A percentile compares a stretch with the other conserved stretches of the same genome.
phyloP scores from a whole-genome alignment of 2,888 invertebrate species.

The Alloplasta piceator region DNA sequence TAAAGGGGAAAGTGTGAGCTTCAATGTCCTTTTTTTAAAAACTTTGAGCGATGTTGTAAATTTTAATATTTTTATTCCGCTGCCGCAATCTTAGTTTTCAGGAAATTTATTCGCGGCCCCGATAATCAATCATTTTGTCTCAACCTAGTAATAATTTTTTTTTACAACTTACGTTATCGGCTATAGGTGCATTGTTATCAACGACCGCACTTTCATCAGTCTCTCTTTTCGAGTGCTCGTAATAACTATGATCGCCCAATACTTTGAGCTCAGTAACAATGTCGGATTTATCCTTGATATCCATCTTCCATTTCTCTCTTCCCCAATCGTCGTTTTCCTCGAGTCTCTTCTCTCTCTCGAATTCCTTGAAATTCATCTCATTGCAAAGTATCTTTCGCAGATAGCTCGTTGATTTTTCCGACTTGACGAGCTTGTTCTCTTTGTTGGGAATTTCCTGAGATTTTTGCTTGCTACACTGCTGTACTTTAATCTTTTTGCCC shows the following conservation, averaged over 20 bases:
- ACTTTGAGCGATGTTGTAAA: no score
- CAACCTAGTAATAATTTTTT: no score
- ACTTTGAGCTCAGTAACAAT: constrained; percentile 71
- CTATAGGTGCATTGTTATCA: constrained; percentile 57
- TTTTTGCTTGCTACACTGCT: constrained; percentile 72
- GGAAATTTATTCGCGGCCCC: no score
- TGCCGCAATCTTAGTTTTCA: no score
- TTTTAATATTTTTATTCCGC: no score
- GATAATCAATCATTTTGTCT: no score
- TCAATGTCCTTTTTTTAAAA: no score
- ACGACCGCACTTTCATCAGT: constrained; percentile 45
- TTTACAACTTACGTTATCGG: no score
- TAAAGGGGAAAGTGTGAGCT: no score
- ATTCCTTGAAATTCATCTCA: constrained; percentile 75
- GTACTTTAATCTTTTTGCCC: constrained; percentile 74
- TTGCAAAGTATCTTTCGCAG: constrained; percentile 78
- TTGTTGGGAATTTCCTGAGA: constrained; percentile 78
- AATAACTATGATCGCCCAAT: constrained; percentile 80
- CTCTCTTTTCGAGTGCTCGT: constrained; percentile 73
- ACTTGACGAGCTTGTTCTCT: constrained; percentile 78
- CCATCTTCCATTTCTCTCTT: constrained; percentile 22
- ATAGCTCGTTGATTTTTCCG: constrained; percentile 78
- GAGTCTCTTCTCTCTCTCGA: constrained; percentile 74
- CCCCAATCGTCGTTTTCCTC: constrained; percentile 56
- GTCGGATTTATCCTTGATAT: constrained; percentile 48